These are phyloP conservation scores for Patella ulyssiponensis DNA, from an alignment of 2,888 invertebrate genomes.

Conservation along the genomic window DNA sequence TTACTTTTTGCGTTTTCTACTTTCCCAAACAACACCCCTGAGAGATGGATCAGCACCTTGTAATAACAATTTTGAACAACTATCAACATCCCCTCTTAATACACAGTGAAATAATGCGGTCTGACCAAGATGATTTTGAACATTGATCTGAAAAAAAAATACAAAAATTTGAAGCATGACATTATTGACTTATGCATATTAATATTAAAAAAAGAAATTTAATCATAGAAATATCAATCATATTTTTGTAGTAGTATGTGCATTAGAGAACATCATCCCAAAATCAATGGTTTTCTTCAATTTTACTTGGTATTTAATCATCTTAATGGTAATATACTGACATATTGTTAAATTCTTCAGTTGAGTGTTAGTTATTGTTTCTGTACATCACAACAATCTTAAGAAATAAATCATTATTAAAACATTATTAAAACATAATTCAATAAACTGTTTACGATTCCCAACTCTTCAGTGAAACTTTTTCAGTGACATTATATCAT, in stretches of 20 bases:
- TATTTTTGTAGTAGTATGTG: background rate
- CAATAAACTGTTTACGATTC: too few relatives aligned
- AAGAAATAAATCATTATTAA: too few relatives aligned
- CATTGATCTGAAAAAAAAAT: slow-evolving; percentile 51
- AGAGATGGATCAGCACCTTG: slow-evolving; percentile 58
- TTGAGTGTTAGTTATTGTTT: too few relatives aligned
- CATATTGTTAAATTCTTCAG: too few relatives aligned
- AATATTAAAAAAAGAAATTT: background rate
- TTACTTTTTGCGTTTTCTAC: slow-evolving; percentile 55
- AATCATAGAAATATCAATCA: background rate
- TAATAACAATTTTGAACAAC: slow-evolving; percentile 46
- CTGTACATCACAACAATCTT: too few relatives aligned
- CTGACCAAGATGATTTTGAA: slow-evolving; percentile 55
- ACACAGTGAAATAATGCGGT: slow-evolving; percentile 63
- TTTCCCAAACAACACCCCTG: slow-evolving; percentile 58
- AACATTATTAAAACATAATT: too few relatives aligned
- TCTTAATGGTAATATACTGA: too few relatives aligned
- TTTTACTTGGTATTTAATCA: too few relatives aligned
- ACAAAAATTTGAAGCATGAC: background rate
- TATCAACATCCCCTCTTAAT: slow-evolving; percentile 53
- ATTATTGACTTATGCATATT: background rate
- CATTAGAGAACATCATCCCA: background rate
- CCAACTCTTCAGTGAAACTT: too few relatives aligned
- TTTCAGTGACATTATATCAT: too few relatives aligned
- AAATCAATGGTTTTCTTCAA: too few relatives aligned